Evolutionary conservation across 2,113 vertebrate genomes (phyloP), one percentile per base, ranked within the genome.

Genomic region (Hyla sarda): DNA sequence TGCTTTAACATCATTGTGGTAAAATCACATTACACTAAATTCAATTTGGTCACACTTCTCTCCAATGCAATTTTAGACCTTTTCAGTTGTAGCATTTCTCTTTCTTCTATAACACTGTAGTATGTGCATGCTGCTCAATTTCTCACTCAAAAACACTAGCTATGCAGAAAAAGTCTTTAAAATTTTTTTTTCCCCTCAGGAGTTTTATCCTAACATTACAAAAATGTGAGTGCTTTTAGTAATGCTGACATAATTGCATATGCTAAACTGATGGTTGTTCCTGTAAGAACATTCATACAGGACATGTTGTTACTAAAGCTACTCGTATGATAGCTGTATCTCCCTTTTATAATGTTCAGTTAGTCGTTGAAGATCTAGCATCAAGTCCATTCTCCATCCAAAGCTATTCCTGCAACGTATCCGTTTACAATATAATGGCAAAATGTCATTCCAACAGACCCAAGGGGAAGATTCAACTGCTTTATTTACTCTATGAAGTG

Each of bases 21-120:
- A 52, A 60, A 60, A 80, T 62, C 54, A 45, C 34, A 60, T 62
- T 62, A 34, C 34, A 25, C 21, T n/a, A 54, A 80, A 60, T 80
- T 60, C 54, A 80, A 60, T 80, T 60, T 80, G 56, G 77, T 23
- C 54, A 80, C 34, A 80, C 60, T 62, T 80, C 34, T 62, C 34
- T 80, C 5, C 32, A 80, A 80, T 25, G 54, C 41, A 45, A 80
- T 80, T 80, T 80, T 60, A 80, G 34, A 45, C 32, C 77, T 32
- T 41, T 80, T 41, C 77, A n/a, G 21, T 41, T 79, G 52, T 58
- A 56, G 52, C 6, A n/a, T 60, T 81, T 60, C 54, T 41, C 13
- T 34, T 30, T 65, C 25, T n/a, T 37, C 19, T 8, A 65, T 28
- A 65, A 23, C 60, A 45, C 34, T 81, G 19, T 58, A 32, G 28